Conservation (phyloP, 2,113 vertebrate species). For the Gnathonemus echidnorhynchus region DNA sequence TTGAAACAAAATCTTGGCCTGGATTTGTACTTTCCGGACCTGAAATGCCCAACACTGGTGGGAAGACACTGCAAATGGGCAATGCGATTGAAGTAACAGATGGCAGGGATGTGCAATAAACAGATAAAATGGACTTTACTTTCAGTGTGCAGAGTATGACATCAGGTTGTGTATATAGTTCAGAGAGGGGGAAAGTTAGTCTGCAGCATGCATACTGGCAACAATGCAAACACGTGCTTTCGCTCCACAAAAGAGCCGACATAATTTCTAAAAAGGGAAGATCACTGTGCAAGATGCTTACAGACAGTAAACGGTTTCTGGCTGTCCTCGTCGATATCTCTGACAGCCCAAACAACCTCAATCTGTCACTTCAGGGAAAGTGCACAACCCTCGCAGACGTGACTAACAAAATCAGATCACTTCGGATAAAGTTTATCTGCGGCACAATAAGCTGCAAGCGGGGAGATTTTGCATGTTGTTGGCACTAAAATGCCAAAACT, state of each 20-base stretch:
- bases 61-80: background rate
- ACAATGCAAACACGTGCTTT: background rate
- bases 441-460: background rate
- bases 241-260: background rate
- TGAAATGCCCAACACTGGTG: background rate
- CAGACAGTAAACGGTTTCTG: conserved; percentile 20
- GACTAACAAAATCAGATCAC: conserved; percentile 17
- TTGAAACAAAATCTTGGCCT: background rate
- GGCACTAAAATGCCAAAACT: background rate
- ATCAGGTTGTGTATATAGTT: background rate
- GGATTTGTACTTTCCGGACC: background rate
- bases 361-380: conserved; percentile 24
- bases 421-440: background rate
- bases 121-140: background rate
- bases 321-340: conserved; percentile 8
- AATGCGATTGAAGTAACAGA: background rate
- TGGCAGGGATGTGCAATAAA: background rate
- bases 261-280: background rate
- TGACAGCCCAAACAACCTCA: conserved; percentile 24
- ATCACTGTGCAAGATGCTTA: background rate
- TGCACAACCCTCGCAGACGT: conserved; percentile 9
- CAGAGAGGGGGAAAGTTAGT: background rate
- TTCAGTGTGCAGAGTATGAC: background rate
- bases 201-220: background rate
- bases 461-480: background rate